Evolutionary conservation across 2,113 vertebrate genomes (phyloP), one percentile per base, ranked within the genome.

Genomic region (Caranx melampygus): DNA sequence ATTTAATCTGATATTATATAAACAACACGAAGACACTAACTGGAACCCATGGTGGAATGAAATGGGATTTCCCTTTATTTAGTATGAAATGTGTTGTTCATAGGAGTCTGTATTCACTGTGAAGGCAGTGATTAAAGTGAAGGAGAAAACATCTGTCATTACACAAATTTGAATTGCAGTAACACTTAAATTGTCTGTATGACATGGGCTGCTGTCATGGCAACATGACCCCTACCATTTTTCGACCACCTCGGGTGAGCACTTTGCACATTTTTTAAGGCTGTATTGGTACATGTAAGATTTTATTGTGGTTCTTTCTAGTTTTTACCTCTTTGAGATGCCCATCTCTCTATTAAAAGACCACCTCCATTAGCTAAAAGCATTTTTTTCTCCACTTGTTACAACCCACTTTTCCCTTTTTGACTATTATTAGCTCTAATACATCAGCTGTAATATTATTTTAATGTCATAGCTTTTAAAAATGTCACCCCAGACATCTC

Each of bases 351-450:
- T 72, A 75, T 87, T 78, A 84, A 78, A 79, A 72, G 66, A 72
- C 35, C 37, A 58, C 79, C 76, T 83, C 84, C 72, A 86, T 89
- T 88, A 89, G 84, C 82, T 91, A 90, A 88, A 88, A 90, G 84
- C 78, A 72, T 87, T 60, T 59, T 84, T 85, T 86, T 78, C 74
- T 69, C n/a, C 61, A 69, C 67, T 81, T 80, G 55, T 82, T 81
- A 45, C 49, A 81, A 92, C 91, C 90, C 65, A 89, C 85, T 54
- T 82, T 82, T 90, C 90, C 90, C 92, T 92, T 64, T 96, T 96
- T 95, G 94, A 94, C 94, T 94, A 90, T 87, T 94, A 96, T 94
- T 95, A 94, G 94, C 94, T 94, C 74, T 93, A 94, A 93, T 92
- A 94, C 95, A 96, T 95, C 93, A 79, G 63, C 54, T 47, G 60